Conservation (phyloP, 2,888 invertebrate species). For the Tipula lateralis region DNA sequence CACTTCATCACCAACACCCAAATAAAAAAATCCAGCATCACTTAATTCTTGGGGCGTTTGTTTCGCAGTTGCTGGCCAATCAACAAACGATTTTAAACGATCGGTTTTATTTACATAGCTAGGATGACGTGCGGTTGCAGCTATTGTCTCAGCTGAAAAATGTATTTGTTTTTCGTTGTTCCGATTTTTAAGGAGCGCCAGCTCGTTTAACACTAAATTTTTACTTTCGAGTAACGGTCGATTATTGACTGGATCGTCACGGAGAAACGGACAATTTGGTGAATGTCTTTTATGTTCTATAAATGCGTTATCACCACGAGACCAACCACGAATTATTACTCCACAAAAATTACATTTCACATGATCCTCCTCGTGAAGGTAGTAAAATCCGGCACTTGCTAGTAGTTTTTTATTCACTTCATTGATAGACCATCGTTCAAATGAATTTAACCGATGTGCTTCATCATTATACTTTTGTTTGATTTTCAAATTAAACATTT, state of each 20-base stretch:
- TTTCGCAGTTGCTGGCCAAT: constrained; percentile 77
- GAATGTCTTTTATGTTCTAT: constrained; percentile 77
- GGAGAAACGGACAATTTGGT: constrained; percentile 72
- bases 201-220: not conserved
- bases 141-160: no score
- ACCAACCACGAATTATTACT: constrained; percentile 77
- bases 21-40: constrained; percentile 89
- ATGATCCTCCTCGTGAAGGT: constrained; percentile 66
- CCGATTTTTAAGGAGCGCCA: not conserved
- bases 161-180: no score
- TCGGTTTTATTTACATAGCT: constrained; percentile 65
- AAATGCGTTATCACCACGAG: constrained; percentile 73
- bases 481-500: no score
- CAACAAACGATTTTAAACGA: constrained; percentile 64
- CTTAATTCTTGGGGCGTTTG: constrained; percentile 76
- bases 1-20: constrained; percentile 82
- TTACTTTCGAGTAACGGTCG: constrained; percentile 50
- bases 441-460: no score
- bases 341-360: constrained; percentile 78
- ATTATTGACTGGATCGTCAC: constrained; percentile 60
- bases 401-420: constrained; percentile 45
- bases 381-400: constrained; percentile 80
- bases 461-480: no score
- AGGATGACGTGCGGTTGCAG: constrained; percentile 53
- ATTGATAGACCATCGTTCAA: not conserved